phyloP scores from a whole-genome alignment of 2,113 vertebrate genomes.

The Condylura cristata region DNA sequence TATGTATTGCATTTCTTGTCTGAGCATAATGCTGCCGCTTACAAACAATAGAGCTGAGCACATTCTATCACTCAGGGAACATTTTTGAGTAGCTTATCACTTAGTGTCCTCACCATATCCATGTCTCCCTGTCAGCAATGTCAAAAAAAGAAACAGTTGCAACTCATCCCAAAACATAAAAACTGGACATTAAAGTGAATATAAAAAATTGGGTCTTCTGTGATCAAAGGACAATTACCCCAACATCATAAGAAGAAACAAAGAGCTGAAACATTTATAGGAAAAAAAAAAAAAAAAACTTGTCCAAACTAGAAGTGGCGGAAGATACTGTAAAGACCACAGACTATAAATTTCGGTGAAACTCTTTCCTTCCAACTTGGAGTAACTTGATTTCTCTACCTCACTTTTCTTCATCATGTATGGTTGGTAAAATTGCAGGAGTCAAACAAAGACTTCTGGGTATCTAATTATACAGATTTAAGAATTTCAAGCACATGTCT shows the following conservation, averaged over 20 bases:
- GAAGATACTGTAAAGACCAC: background rate
- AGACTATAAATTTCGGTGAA: background rate
- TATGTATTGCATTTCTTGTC: constrained; percentile 55
- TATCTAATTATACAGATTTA: background rate
- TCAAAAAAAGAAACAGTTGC: background rate
- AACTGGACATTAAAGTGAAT: background rate
- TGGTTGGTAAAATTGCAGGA: background rate
- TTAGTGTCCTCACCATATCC: background rate
- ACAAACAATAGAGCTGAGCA: constrained; percentile 37
- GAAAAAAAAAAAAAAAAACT: background rate
- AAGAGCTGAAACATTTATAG: background rate
- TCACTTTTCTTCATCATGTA: background rate
- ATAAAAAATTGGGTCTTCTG: background rate
- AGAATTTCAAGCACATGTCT: background rate
- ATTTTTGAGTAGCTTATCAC: constrained; percentile 23
- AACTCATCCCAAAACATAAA: background rate
- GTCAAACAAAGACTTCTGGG: background rate
- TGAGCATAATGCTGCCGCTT: constrained; percentile 3
- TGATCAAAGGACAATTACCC: background rate
- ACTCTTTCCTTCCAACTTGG: too few species aligned
- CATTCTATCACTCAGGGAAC: constrained; percentile 26
- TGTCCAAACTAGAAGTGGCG: background rate
- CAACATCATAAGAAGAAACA: background rate
- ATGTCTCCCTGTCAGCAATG: background rate
- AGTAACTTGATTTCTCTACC: background rate